Percentiles rank a stretch among this genome's conserved stretches.
These are phyloP conservation scores for Lumbricus terrestris DNA, from an alignment of 2,888 invertebrate species.

Conservation along the genomic window DNA sequence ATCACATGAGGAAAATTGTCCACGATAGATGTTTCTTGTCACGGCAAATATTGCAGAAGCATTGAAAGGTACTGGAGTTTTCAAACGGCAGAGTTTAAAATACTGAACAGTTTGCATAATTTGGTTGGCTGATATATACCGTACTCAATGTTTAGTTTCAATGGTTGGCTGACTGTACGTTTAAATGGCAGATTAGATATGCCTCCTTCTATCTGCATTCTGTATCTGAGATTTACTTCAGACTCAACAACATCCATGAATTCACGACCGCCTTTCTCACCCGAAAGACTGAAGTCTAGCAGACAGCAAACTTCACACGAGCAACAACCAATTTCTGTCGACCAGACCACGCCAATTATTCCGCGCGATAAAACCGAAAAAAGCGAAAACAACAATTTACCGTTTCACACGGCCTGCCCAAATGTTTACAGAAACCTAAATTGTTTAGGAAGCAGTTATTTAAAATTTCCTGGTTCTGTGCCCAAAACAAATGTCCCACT, in stretches of 20 bases:
- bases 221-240: neutral
- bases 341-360: neutral
- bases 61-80: neutral
- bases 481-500: neutral
- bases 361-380: neutral
- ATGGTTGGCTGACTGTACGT: neutral
- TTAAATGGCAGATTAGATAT: neutral
- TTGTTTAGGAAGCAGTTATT: neutral
- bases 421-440: neutral
- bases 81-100: neutral
- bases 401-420: neutral
- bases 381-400: neutral
- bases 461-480: neutral
- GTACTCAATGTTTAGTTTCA: neutral
- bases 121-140: neutral
- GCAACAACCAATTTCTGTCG: neutral
- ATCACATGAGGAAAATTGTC: neutral
- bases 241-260: neutral
- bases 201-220: no score
- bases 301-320: neutral
- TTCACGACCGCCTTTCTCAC: neutral
- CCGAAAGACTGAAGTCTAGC: neutral
- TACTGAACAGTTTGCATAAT: neutral
- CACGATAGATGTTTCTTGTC: no score
- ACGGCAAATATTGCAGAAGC: neutral